A percentile compares a stretch with the other conserved stretches of the same genome.
These are phyloP conservation scores for Jordanella pulchra DNA, from an alignment of 2,797 vertebrate species.

Conservation along the genomic window DNA sequence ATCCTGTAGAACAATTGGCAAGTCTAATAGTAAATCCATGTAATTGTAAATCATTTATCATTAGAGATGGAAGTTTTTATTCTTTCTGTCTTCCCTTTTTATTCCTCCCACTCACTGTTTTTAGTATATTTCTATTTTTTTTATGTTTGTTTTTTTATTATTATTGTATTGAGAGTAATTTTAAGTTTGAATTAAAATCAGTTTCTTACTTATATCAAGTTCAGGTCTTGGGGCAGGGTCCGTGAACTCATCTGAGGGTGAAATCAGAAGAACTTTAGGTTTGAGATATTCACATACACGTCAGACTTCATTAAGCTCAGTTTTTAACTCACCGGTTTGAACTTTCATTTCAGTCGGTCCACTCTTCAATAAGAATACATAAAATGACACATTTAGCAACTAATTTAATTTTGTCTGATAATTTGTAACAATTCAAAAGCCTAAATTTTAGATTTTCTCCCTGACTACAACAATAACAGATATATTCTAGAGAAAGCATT, in stretches of 20 bases:
- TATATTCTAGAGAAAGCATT: too few species aligned
- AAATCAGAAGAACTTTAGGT: background rate
- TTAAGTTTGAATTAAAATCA: background rate
- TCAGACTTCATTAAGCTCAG: background rate
- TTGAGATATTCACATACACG: background rate
- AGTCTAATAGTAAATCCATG: background rate
- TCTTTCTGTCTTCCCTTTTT: too few species aligned
- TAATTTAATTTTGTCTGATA: too few species aligned
- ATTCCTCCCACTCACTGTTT: background rate
- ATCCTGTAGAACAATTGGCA: background rate
- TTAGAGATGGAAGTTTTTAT: background rate
- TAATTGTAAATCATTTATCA: background rate
- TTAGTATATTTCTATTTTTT: too few species aligned
- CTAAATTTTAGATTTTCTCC: too few species aligned
- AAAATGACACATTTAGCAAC: background rate
- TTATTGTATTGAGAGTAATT: background rate
- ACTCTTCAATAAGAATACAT: constrained; percentile 2
- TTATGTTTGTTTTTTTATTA: too few species aligned
- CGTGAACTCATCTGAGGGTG: background rate
- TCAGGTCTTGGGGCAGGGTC: background rate
- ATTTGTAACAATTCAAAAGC: too few species aligned
- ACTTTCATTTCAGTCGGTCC: background rate
- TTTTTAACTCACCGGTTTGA: background rate
- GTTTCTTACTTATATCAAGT: background rate
- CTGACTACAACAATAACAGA: too few species aligned